Conservation (phyloP, 2,113 vertebrate genomes). For the Bombycilla garrulus region DNA sequence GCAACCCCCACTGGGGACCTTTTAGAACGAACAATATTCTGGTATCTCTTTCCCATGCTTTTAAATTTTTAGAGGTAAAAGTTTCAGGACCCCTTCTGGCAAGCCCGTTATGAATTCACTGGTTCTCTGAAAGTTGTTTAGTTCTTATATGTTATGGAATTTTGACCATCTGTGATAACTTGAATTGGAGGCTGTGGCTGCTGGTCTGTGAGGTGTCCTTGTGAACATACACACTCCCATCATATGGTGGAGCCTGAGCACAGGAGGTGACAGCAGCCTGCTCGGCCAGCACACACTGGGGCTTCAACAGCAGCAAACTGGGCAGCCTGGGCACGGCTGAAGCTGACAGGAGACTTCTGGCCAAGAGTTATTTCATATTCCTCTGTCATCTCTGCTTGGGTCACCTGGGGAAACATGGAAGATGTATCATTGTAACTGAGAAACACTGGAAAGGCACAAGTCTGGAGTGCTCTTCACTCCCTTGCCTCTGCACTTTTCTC, state of each 20-base stretch:
- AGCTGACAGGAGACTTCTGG: neutral
- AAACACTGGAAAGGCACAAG: neutral
- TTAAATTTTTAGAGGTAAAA: neutral
- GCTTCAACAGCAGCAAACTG: neutral
- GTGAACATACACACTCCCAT: rapidly evolving
- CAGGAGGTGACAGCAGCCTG: neutral
- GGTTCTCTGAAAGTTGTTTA: neutral
- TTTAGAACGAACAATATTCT: neutral
- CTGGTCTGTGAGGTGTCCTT: neutral
- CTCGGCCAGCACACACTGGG: rapidly evolving
- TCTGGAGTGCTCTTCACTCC: rapidly evolving
- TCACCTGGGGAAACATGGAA: neutral
- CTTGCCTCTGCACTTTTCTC: neutral
- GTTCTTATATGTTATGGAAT: neutral
- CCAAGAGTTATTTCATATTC: neutral
- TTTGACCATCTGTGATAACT: neutral
- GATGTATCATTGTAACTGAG: neutral
- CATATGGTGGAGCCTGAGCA: neutral
- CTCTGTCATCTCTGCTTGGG: neutral
- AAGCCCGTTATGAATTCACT: neutral
- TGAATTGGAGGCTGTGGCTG: neutral
- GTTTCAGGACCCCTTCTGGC: neutral
- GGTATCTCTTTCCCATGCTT: neutral
- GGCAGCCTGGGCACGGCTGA: neutral
- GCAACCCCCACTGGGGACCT: neutral